These are phyloP conservation scores for Cydia splendana DNA, from an alignment of 1,140 invertebrate genomes.

Conservation along the genomic window DNA sequence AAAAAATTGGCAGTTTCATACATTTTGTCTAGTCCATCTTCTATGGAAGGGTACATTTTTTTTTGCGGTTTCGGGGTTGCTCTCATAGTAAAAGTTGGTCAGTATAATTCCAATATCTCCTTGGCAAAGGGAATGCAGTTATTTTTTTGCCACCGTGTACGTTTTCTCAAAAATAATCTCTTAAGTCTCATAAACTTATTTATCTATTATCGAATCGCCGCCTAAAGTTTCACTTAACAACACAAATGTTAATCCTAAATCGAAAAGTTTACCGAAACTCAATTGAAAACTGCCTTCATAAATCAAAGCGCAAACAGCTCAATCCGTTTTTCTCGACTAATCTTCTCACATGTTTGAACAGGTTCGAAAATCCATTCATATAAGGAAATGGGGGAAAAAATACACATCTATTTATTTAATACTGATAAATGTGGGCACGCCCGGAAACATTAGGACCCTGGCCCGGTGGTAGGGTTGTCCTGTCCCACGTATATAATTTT, in stretches of 20 bases:
- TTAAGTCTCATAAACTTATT: too few species aligned
- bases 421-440: constrained; percentile 26
- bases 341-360: constrained; percentile 11
- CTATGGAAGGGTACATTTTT: too few species aligned
- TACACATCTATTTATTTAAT: constrained; percentile 24
- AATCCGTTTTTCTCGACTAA: constrained; percentile 24
- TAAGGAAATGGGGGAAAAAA: constrained; percentile 16
- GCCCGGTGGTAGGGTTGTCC: not conserved
- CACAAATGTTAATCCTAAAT: not conserved
- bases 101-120: too few species aligned
- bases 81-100: too few species aligned
- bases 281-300: not conserved
- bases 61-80: too few species aligned
- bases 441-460: not conserved
- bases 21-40: too few species aligned
- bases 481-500: not conserved
- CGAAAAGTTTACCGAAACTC: constrained; percentile 1
- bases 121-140: too few species aligned
- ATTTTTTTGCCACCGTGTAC: too few species aligned
- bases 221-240: not conserved
- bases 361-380: constrained; percentile 23
- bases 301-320: not conserved
- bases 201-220: not conserved
- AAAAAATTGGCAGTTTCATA: too few species aligned
- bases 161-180: too few species aligned